Evolutionary conservation across 2,113 vertebrate genomes (phyloP), one percentile per base, ranked within the genome.

Genomic region (Eretmochelys imbricata): DNA sequence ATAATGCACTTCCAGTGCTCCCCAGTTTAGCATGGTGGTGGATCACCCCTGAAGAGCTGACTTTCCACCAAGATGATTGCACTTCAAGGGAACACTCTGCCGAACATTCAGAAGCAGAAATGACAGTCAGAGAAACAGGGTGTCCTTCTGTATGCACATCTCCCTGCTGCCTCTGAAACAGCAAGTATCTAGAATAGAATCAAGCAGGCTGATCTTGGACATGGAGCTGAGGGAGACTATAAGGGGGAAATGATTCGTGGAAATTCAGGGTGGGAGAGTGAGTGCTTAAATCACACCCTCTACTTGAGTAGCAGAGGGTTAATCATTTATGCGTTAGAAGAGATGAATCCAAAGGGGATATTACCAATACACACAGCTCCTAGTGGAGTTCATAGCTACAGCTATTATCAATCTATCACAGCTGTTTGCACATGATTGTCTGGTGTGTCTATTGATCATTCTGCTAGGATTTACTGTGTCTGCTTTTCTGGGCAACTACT

Each of bases 21-120:
- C 42, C 42, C 38, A 42, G 72, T 76, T 46, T 46, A 76, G 22
- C 1, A 20, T 12, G 22, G 1, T 10, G 12, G 3, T 13, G 0
- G 1, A 0, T 0, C 1, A 22, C 10, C 53, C 49, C 35, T 24
- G 1, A 0, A 1, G 0, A 0, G 24, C 35, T 8, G 59, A 49
- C 11, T 19, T 12, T 2, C 42, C 46, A 55, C 25, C 8, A 24
- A 9, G 38, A 42, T 20, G 69, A 42, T 6, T 38, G 69, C 35
- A 42, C n/a, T 75, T 75, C 35, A 75, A 42, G 69, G 31, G 62
- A 35, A 65, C 62, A 65, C 29, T 6, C 10, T 42, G 19, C 69
- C 20, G 3, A 42, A 75, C 4, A 25, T 22, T 75, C 38, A 75
- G 69, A 20, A 35, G 29, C n/a, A 42, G 69, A 75, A 75, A 75